Evolutionary conservation across 2,888 invertebrate species (phyloP).

Genomic region (Listrodromus nycthemerus): DNA sequence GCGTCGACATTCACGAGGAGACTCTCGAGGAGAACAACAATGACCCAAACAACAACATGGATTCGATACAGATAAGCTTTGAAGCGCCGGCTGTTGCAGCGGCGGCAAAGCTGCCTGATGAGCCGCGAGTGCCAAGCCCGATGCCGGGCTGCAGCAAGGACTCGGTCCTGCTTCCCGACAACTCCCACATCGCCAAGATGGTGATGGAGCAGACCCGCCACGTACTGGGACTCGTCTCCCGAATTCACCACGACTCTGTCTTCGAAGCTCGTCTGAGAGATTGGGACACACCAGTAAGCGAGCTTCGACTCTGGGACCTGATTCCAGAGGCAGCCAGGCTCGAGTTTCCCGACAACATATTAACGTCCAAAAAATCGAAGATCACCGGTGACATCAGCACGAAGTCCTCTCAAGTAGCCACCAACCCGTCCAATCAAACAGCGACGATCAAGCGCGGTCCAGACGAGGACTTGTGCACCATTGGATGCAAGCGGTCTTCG

Average conservation of each 20-base stretch:
- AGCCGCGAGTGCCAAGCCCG: slow-evolving; percentile 58
- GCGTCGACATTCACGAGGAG: slow-evolving; percentile 30
- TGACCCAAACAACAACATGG: slow-evolving; percentile 77
- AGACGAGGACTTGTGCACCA: slow-evolving; percentile 54
- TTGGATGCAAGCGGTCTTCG: slow-evolving; percentile 52
- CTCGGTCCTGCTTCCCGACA: background rate
- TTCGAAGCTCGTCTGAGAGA: slow-evolving; percentile 59
- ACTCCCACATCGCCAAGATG: slow-evolving; percentile 17
- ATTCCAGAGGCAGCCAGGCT: slow-evolving; percentile 63
- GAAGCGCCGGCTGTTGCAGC: background rate
- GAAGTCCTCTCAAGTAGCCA: no score
- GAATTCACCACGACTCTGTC: slow-evolving; percentile 55
- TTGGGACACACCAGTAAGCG: slow-evolving; percentile 55
- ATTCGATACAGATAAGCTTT: slow-evolving; percentile 57
- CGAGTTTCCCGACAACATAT: background rate
- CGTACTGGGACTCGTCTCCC: slow-evolving; percentile 67
- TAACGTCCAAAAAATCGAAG: no score
- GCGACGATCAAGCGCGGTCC: slow-evolving; percentile 9
- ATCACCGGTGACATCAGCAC: background rate
- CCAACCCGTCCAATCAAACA: background rate
- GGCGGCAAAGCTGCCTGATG: background rate
- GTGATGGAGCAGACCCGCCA: slow-evolving; percentile 43
- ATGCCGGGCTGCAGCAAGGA: slow-evolving; percentile 76
- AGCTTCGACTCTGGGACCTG: slow-evolving; percentile 74
- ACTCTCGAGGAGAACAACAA: slow-evolving; percentile 77